Evolutionary conservation across 2,797 vertebrate species (phyloP).

Genomic region (Tinamus major): DNA sequence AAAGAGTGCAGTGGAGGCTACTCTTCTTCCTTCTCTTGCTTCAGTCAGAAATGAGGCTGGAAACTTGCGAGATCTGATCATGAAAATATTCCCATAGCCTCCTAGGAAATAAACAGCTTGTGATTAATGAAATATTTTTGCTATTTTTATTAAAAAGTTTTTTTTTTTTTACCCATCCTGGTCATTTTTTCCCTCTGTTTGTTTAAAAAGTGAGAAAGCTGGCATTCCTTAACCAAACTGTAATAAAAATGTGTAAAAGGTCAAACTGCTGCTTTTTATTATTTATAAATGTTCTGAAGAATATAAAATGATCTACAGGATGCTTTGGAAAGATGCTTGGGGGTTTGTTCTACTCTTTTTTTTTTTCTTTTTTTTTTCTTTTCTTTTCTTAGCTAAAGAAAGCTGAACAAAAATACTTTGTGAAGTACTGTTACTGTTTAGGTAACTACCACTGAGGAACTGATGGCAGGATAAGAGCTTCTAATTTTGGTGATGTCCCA

Average conservation of each 20-base stretch:
- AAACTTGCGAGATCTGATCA: neutral
- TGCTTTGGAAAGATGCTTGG: neutral
- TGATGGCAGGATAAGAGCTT: slow-evolving; percentile 52
- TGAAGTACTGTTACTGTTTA: slow-evolving; percentile 55
- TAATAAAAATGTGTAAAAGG: neutral
- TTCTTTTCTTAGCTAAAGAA: neutral
- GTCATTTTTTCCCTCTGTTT: neutral
- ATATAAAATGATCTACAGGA: neutral
- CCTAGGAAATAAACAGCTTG: neutral
- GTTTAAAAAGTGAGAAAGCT: neutral
- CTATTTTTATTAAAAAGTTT: neutral
- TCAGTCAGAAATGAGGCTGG: neutral
- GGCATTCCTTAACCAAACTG: neutral
- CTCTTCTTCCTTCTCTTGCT: neutral
- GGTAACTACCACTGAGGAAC: slow-evolving; percentile 33
- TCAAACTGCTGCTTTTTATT: neutral
- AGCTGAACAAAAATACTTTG: slow-evolving; percentile 24
- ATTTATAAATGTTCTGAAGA: neutral
- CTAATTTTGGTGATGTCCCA: slow-evolving; percentile 60
- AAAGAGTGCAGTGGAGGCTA: rapidly evolving
- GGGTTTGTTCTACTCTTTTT: neutral
- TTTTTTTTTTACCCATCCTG: neutral
- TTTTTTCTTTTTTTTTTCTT: neutral
- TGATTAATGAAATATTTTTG: neutral
- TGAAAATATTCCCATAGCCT: neutral